Conservation (phyloP, 30 jellyfish, hydroid and myxozoan genomes). For the Mastigias papua region DNA sequence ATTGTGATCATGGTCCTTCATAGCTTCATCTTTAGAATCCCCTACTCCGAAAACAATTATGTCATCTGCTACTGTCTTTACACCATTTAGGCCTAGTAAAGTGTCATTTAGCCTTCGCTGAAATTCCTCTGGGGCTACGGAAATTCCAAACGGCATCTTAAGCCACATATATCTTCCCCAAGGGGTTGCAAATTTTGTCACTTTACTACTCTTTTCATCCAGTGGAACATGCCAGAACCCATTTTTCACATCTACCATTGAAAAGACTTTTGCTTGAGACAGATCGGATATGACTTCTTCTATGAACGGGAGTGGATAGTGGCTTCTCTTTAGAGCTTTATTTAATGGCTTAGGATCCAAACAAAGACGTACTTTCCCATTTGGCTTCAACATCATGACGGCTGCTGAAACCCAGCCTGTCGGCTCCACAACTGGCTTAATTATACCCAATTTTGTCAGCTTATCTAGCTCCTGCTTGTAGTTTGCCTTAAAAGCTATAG, state of each 20-base stretch:
- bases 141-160: conserved; percentile 41
- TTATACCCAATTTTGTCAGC: conserved; percentile 16
- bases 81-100: conserved; percentile 19
- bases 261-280: background rate
- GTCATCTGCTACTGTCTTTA: conserved; percentile 48
- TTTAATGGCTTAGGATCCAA: conserved; percentile 45
- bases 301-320: conserved; percentile 29
- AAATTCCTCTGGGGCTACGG: conserved; percentile 46
- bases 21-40: conserved; percentile 52
- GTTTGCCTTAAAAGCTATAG: conserved; percentile 19
- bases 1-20: conserved; percentile 41
- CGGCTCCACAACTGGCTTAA: conserved; percentile 50
- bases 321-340: conserved; percentile 39
- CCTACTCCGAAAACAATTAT: conserved; percentile 33
- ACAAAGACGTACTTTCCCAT: conserved; percentile 35
- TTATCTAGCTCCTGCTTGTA: conserved; percentile 10
- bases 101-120: conserved; percentile 23
- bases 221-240: conserved; percentile 28
- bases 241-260: conserved; percentile 40
- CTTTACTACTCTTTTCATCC: conserved; percentile 17
- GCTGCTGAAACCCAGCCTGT: conserved; percentile 47
- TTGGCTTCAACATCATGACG: conserved; percentile 22
- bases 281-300: conserved; percentile 46
- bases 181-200: conserved; percentile 46
- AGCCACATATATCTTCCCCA: conserved; percentile 36